Conservation (phyloP, 2,797 vertebrate species). For the Chiloscyllium punctatum region DNA sequence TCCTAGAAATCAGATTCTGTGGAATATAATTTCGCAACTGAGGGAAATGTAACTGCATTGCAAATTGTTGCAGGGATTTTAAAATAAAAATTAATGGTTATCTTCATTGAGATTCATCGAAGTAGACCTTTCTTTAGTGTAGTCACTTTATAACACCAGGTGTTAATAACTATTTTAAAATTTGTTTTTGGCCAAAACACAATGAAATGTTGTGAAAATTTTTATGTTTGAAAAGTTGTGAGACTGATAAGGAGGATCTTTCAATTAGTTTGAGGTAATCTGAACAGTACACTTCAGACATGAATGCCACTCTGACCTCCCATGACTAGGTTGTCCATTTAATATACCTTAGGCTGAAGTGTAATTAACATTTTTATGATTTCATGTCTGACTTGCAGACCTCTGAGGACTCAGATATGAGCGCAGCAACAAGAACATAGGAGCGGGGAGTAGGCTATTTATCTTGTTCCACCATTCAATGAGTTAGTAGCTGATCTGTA, state of each 20-base stretch:
- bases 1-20: background rate
- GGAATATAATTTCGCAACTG: background rate
- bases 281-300: background rate
- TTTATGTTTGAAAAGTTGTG: background rate
- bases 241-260: too few species aligned
- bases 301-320: background rate
- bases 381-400: background rate
- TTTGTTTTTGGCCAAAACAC: background rate
- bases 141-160: background rate
- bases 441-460: background rate
- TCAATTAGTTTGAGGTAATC: too few species aligned
- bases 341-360: background rate
- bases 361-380: background rate
- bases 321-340: background rate
- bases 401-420: background rate
- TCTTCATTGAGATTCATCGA: background rate
- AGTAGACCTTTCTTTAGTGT: background rate
- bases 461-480: background rate
- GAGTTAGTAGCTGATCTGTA: background rate
- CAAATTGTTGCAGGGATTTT: too few species aligned
- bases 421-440: background rate
- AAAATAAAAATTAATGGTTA: background rate
- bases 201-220: background rate
- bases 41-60: background rate
- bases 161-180: background rate